A percentile compares a stretch with the other conserved stretches of the same genome.
These are phyloP conservation scores for Amblyopsis hoosieri DNA, from an alignment of 2,797 vertebrate genomes.

Conservation along the genomic window DNA sequence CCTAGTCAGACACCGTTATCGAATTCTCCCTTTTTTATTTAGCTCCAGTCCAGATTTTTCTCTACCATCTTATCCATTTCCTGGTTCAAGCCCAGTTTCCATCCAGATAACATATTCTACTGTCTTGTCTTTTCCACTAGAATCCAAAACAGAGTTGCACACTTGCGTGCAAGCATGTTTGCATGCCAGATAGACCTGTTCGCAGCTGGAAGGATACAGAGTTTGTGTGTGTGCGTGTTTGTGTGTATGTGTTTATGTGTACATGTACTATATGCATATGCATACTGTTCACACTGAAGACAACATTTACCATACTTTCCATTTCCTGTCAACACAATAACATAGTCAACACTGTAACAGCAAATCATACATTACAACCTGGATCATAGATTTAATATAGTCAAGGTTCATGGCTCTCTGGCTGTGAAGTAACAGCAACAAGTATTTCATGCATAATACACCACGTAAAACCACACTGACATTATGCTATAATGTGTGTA, in stretches of 20 bases:
- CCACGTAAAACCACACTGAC: no score
- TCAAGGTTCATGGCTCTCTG: not conserved
- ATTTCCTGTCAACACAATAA: not conserved
- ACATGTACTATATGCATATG: not conserved
- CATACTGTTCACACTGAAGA: conserved; percentile 1
- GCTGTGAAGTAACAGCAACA: no score
- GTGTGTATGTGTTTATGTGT: not conserved
- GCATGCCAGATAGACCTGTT: not conserved
- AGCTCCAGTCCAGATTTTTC: not conserved
- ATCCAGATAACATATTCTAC: not conserved
- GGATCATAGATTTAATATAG: not conserved
- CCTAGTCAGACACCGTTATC: not conserved
- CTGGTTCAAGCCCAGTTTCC: not conserved
- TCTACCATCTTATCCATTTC: not conserved
- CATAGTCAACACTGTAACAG: conserved; percentile 1
- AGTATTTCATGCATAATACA: no score
- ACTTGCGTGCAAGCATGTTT: not conserved
- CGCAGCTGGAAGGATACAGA: not conserved
- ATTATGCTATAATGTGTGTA: no score
- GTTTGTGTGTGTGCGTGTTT: not conserved
- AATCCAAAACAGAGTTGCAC: not conserved
- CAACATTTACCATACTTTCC: no score
- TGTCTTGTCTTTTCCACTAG: no score
- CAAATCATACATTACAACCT: not conserved
- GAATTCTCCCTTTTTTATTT: not conserved